These are phyloP conservation scores for Pelobates fuscus DNA, from an alignment of 2,113 vertebrate species.

Conservation along the genomic window DNA sequence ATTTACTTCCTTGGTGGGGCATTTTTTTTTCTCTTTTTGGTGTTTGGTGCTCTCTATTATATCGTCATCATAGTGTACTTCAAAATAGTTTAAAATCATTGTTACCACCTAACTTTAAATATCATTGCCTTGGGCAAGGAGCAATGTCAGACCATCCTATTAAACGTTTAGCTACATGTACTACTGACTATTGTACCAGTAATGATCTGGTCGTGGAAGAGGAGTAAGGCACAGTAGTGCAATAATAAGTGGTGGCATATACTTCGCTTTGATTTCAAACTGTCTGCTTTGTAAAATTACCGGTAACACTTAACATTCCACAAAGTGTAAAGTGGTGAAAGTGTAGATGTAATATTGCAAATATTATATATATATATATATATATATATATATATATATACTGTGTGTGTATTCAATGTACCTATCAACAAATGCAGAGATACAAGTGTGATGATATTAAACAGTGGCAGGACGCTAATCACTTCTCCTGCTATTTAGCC, in stretches of 20 bases:
- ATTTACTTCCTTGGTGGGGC: constrained; percentile 52
- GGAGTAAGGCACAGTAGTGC: background rate
- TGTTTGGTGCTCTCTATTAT: constrained; percentile 43
- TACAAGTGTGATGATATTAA: constrained; percentile 15
- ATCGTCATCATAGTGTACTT: constrained; percentile 49
- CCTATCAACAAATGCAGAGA: constrained; percentile 10
- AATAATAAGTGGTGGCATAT: constrained; percentile 22
- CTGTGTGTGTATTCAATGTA: constrained; percentile 3
- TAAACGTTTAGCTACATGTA: constrained; percentile 36
- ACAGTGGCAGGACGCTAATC: constrained; percentile 4
- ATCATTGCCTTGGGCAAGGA: constrained; percentile 49
- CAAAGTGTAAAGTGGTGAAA: too few relatives aligned
- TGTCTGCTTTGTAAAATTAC: background rate
- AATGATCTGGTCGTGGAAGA: constrained; percentile 7
- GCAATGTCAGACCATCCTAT: constrained; percentile 46
- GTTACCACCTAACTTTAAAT: constrained; percentile 50
- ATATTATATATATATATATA: too few relatives aligned
- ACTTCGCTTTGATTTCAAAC: background rate
- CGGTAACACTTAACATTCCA: background rate
- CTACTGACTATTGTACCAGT: constrained; percentile 31
- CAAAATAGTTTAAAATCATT: constrained; percentile 58
- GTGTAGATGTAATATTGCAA: too few relatives aligned
- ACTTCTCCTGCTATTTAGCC: background rate
- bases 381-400: too few relatives aligned
- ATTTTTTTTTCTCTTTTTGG: constrained; percentile 55